Percentiles rank a stretch among this genome's conserved stretches.
Conservation (phyloP, 2,113 vertebrate species). For the Pterocles gutturalis region DNA sequence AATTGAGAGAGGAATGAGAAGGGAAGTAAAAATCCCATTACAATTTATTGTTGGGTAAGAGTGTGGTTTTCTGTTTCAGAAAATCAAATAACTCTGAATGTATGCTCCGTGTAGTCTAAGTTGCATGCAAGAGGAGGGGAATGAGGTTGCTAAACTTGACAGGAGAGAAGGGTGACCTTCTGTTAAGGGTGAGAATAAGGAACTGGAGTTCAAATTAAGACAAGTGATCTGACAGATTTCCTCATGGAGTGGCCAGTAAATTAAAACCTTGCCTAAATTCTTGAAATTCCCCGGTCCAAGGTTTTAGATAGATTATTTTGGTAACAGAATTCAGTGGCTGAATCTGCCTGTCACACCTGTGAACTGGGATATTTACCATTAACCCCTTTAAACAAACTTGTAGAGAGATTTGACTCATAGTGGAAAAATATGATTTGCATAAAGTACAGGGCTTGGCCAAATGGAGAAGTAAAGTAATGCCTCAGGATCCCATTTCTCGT, state of each 20-base stretch:
- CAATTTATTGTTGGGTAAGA: neutral
- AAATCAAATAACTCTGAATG: neutral
- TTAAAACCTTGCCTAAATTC: neutral
- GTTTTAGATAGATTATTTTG: neutral
- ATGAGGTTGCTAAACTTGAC: neutral
- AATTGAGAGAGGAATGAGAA: neutral
- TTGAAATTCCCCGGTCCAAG: neutral
- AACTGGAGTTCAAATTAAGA: neutral
- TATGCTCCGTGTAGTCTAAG: neutral
- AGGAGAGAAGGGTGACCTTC: neutral
- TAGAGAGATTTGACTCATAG: neutral
- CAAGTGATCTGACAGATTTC: neutral
- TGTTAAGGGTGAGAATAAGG: neutral
- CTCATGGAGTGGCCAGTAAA: neutral
- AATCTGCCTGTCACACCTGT: neutral
- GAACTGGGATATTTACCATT: neutral
- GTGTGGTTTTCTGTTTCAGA: neutral
- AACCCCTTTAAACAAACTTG: neutral
- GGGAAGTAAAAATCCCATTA: neutral
- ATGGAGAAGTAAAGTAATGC: neutral
- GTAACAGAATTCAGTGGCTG: neutral
- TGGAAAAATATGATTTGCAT: neutral
- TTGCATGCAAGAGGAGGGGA: neutral
- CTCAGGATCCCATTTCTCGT: neutral
- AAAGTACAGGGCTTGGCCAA: neutral